Conservation (phyloP, 2,797 vertebrate species). For the Loris lydekkerianus region DNA sequence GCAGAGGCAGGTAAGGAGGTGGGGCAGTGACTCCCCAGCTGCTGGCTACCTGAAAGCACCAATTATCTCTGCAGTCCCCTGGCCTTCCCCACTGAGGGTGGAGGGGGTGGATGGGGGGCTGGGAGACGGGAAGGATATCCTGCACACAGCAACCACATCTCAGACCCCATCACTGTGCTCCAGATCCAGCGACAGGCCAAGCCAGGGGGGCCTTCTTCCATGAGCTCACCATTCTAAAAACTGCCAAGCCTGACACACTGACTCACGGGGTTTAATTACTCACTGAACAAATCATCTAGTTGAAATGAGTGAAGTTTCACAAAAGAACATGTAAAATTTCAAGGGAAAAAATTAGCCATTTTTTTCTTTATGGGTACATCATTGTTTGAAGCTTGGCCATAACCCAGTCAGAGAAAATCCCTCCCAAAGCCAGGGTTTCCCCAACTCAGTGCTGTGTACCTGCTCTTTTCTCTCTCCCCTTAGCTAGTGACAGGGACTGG, state of each 20-base stretch:
- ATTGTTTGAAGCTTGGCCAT: conserved; percentile 31
- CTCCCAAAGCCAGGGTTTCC: background rate
- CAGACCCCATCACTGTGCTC: background rate
- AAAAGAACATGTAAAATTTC: conserved; percentile 39
- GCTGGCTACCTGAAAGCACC: conserved; percentile 79
- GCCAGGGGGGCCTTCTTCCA: background rate
- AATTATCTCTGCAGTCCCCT: conserved; percentile 76
- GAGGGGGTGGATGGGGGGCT: no score
- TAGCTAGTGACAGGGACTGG: background rate
- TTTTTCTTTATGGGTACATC: background rate
- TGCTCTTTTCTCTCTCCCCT: background rate
- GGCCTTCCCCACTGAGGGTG: conserved; percentile 1
- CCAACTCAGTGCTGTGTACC: background rate
- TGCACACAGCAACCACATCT: background rate
- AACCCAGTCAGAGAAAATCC: background rate
- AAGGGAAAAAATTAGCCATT: background rate
- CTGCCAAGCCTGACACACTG: conserved; percentile 35
- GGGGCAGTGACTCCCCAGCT: conserved; percentile 49
- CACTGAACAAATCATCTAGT: conserved; percentile 13
- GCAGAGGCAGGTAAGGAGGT: conserved; percentile 75
- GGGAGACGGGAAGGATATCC: background rate
- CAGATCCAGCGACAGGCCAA: background rate
- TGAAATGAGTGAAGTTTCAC: conserved; percentile 62
- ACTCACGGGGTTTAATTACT: conserved; percentile 52
- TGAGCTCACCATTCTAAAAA: conserved; percentile 11